Conservation (phyloP, 1,140 invertebrate species). For the Notospermus geniculatus region DNA sequence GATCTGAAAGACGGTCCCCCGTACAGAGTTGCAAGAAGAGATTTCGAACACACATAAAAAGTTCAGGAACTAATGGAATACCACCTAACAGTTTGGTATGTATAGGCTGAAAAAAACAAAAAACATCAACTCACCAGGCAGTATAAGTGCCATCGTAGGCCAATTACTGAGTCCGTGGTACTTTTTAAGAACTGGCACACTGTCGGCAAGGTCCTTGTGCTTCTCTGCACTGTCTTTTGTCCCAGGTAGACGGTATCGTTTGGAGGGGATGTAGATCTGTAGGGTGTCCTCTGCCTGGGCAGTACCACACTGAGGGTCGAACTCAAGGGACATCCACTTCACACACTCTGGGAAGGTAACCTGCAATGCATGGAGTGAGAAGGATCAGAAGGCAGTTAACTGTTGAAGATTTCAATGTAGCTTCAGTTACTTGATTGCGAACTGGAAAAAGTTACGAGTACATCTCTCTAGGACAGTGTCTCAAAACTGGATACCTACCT, state of each 20-base stretch:
- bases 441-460: too few species aligned
- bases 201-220: conserved; percentile 38
- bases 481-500: conserved; percentile 57
- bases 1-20: conserved; percentile 9
- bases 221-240: conserved; percentile 27
- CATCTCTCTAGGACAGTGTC: too few species aligned
- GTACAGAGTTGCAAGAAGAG: not conserved
- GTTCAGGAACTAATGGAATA: too few species aligned
- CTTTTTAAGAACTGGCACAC: conserved; percentile 69
- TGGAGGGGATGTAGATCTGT: conserved; percentile 74
- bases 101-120: conserved; percentile 32
- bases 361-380: conserved; percentile 57
- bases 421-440: not conserved
- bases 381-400: not conserved
- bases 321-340: conserved; percentile 89
- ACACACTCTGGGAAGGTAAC: conserved; percentile 85
- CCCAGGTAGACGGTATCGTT: not conserved
- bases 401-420: not conserved
- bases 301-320: conserved; percentile 88
- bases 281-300: conserved; percentile 91
- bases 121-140: conserved; percentile 67
- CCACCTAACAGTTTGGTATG: conserved; percentile 38
- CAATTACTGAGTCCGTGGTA: conserved; percentile 74
- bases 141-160: conserved; percentile 80
- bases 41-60: too few species aligned